Evolutionary conservation across 2,113 vertebrate species (phyloP), one percentile per base, ranked within the genome.

Genomic region (Chelonoidis abingdonii): DNA sequence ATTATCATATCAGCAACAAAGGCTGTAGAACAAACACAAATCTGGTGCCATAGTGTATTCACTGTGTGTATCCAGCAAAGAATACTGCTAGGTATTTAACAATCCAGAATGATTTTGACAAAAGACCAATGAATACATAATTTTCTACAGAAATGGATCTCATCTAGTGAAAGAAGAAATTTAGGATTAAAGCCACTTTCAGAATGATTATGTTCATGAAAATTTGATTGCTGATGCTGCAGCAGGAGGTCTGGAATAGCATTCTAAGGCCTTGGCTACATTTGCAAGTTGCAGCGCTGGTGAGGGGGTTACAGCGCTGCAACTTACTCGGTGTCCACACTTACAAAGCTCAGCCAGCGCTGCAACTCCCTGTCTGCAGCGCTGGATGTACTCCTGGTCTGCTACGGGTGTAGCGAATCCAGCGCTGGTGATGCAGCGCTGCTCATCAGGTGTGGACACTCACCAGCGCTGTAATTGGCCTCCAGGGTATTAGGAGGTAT

Each of bases 81-180:
- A 88, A 90, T 78, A 95, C 41, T 88, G 81, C 5, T 11, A 89
- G 21, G 3, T 94, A 78, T 80, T 89, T 79, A 38, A 84, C 44
- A 92, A 10, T 38, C 4, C 2, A 0, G 31, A 50, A 54, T 81
- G 53, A 65, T 41, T 83, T 17, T 1, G 8, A 93, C 75, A 91
- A 91, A 91, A 93, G 88, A 21, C 57, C 41, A 81, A 2, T 83
- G 7, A 19, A 27, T 87, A 9, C 21, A 27, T 81, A 21, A n/a
- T 38, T n/a, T 69, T 17, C 35, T 69, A 69, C 65, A 69, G 65
- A 69, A 19, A n/a, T n/a, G 14, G 65, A 69, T 38, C 27, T 62
- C 57, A 62, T 62, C 65, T 69, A 69, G 35, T 69, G 65, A 35
- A 69, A 69, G 65, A 38, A 69, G 35, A 69, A 69, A 69, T 69